Percentiles rank a stretch among this genome's conserved stretches.
Conservation (phyloP, 2,797 vertebrate species). For the Betta splendens region DNA sequence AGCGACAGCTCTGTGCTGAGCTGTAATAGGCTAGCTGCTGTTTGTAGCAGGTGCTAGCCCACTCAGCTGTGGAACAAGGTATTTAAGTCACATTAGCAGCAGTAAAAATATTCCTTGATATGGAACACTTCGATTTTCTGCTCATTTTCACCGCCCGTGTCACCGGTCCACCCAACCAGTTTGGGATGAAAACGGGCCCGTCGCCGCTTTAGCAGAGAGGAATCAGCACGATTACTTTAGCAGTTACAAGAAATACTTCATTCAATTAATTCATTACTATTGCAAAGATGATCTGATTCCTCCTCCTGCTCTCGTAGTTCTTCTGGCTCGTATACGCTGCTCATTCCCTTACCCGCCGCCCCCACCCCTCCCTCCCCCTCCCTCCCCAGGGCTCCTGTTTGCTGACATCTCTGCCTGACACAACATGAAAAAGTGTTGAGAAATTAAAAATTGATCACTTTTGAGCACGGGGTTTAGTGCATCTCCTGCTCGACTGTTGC, state of each 20-base stretch:
- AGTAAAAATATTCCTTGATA: constrained; percentile 99
- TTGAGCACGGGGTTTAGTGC: constrained; percentile 59
- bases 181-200: constrained; percentile 49
- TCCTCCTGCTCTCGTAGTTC: constrained; percentile 5
- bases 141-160: constrained; percentile 91
- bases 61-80: constrained; percentile 99
- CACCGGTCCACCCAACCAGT: constrained; percentile 58
- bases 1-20: constrained; percentile 88
- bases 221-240: too few relatives aligned
- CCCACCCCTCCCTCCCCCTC: constrained; percentile 28
- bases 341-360: constrained; percentile 36
- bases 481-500: constrained; percentile 54
- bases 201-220: constrained; percentile 16
- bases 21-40: constrained; percentile 98
- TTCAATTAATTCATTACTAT: background rate
- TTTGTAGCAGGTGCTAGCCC: constrained; percentile 99
- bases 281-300: constrained; percentile 15
- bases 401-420: constrained; percentile 66
- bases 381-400: constrained; percentile 60
- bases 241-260: too few relatives aligned
- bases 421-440: constrained; percentile 72
- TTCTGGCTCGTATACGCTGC: constrained; percentile 1
- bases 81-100: constrained; percentile 99
- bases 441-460: constrained; percentile 82
- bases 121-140: constrained; percentile 98